phyloP scores from a whole-genome alignment of 2,113 vertebrate species.

The Cacatua alba region DNA sequence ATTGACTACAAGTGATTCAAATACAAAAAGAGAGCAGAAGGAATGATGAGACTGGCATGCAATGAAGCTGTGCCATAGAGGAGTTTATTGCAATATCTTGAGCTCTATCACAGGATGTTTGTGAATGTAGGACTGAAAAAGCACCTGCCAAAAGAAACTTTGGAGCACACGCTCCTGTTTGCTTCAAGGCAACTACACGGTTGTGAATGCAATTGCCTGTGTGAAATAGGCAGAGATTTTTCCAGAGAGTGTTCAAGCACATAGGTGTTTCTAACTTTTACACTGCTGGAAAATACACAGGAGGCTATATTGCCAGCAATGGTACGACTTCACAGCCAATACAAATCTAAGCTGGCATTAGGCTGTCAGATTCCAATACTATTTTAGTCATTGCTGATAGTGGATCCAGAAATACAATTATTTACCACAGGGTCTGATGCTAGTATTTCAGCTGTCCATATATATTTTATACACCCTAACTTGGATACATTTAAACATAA shows the following conservation, averaged over 20 bases:
- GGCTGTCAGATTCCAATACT: background rate
- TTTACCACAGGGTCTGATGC: background rate
- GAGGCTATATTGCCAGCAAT: background rate
- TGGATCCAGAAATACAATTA: background rate
- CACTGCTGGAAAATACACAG: background rate
- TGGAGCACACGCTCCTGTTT: background rate
- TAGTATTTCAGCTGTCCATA: background rate
- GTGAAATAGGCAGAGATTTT: background rate
- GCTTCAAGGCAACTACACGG: background rate
- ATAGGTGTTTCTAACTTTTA: background rate
- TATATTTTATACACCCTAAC: background rate
- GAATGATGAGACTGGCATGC: background rate
- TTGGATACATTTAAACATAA: background rate
- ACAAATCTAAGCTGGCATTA: background rate
- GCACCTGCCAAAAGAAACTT: background rate
- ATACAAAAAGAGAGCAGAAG: background rate
- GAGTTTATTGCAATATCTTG: background rate
- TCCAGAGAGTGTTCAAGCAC: background rate
- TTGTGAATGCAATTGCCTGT: background rate
- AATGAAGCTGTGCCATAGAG: background rate
- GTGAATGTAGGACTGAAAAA: background rate
- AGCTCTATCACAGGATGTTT: background rate
- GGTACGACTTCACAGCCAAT: background rate
- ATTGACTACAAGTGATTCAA: slow-evolving; percentile 13
- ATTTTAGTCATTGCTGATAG: background rate